These are phyloP conservation scores for Macroglossus sobrinus DNA, from an alignment of 2,113 vertebrate genomes.

Conservation along the genomic window DNA sequence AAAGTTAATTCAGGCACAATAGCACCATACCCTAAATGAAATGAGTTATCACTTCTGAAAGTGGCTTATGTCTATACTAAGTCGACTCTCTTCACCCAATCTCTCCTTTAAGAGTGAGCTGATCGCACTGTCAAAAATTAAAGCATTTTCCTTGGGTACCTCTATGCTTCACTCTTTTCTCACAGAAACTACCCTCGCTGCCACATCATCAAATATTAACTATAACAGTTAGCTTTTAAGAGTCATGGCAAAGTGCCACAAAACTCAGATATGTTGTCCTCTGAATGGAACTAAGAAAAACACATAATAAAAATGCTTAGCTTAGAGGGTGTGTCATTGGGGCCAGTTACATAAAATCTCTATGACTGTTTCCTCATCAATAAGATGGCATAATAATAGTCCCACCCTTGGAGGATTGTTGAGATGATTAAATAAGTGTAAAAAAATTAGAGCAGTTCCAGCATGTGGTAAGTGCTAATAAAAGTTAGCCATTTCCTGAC, in stretches of 20 bases:
- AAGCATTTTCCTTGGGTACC: neutral
- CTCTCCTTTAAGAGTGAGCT: neutral
- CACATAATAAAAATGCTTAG: neutral
- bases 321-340: neutral
- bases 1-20: neutral
- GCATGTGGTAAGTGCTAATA: neutral
- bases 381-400: neutral
- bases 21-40: neutral
- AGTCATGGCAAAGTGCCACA: neutral
- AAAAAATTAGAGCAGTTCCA: neutral
- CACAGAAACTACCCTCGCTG: neutral
- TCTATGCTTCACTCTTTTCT: neutral
- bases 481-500: neutral
- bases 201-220: neutral
- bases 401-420: neutral
- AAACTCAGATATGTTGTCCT: neutral
- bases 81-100: neutral
- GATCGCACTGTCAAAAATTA: neutral
- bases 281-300: neutral
- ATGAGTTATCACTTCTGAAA: neutral
- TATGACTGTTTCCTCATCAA: neutral
- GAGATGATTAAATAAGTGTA: neutral
- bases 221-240: neutral
- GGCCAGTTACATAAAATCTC: neutral
- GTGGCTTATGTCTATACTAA: neutral